Conservation (phyloP, 1,140 invertebrate species). For the Phthorimaea operculella region DNA sequence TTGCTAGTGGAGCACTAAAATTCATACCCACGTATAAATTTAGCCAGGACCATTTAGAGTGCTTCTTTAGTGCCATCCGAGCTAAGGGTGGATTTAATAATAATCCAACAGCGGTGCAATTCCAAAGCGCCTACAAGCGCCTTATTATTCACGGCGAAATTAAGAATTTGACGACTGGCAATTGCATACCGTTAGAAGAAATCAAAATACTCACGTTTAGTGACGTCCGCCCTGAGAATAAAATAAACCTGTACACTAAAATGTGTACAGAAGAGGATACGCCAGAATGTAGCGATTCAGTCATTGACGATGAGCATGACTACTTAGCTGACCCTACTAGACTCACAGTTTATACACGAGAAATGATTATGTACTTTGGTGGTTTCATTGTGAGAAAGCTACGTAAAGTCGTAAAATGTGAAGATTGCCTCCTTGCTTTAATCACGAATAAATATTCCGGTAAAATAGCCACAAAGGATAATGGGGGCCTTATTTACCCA, state of each 20-base stretch:
- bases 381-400: neutral
- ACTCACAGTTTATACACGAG: neutral
- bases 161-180: neutral
- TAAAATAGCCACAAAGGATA: neutral
- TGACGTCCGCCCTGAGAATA: neutral
- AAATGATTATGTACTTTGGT: neutral
- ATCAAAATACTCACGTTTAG: neutral
- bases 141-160: neutral
- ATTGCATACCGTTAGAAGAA: neutral
- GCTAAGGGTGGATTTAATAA: conserved; percentile 5
- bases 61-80: conserved; percentile 2
- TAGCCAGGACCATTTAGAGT: neutral
- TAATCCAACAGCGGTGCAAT: conserved; percentile 1
- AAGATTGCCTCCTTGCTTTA: neutral
- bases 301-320: neutral
- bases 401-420: neutral
- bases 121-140: neutral
- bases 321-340: neutral
- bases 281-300: neutral
- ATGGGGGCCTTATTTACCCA: neutral
- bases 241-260: neutral
- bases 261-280: neutral
- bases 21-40: conserved; percentile 3
- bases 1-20: neutral
- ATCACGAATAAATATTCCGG: neutral